phyloP scores from a whole-genome alignment of 2,113 vertebrate genomes.

The Gadus chalcogrammus region DNA sequence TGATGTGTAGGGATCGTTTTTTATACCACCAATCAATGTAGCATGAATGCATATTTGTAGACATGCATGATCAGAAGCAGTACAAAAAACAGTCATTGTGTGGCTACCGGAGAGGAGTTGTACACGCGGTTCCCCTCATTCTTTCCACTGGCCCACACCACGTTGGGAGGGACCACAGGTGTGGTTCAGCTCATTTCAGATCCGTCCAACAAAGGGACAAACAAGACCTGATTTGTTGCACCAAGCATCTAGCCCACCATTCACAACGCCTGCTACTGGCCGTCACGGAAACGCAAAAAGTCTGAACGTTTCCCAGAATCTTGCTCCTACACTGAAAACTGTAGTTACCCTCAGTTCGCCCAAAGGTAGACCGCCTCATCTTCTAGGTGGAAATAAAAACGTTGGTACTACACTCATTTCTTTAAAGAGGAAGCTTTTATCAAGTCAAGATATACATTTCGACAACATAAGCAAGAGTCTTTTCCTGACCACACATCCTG shows the following conservation, averaged over 20 bases:
- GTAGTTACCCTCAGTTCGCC: too few relatives aligned
- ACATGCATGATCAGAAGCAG: too few relatives aligned
- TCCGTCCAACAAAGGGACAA: constrained; percentile 34
- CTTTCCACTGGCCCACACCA: constrained; percentile 58
- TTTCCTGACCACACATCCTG: constrained; percentile 7
- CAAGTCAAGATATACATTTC: neutral
- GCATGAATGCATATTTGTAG: too few relatives aligned
- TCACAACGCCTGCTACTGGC: constrained; percentile 24
- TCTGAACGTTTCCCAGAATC: too few relatives aligned
- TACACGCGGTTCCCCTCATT: constrained; percentile 33
- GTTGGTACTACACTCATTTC: neutral
- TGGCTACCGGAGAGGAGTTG: neutral
- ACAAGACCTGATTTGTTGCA: constrained; percentile 57
- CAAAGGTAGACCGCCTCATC: too few relatives aligned
- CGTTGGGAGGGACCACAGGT: constrained; percentile 35
- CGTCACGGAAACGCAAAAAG: neutral
- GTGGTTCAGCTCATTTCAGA: constrained; percentile 40
- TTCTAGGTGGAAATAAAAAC: too few relatives aligned
- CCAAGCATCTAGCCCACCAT: constrained; percentile 39
- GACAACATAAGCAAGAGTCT: neutral
- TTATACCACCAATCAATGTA: too few relatives aligned
- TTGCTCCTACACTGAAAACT: too few relatives aligned
- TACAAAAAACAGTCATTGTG: too few relatives aligned
- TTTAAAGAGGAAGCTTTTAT: neutral
- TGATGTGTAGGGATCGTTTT: too few relatives aligned